These are phyloP conservation scores for Toxonevra muliebris DNA, from an alignment of 2,888 invertebrate genomes.

Conservation along the genomic window DNA sequence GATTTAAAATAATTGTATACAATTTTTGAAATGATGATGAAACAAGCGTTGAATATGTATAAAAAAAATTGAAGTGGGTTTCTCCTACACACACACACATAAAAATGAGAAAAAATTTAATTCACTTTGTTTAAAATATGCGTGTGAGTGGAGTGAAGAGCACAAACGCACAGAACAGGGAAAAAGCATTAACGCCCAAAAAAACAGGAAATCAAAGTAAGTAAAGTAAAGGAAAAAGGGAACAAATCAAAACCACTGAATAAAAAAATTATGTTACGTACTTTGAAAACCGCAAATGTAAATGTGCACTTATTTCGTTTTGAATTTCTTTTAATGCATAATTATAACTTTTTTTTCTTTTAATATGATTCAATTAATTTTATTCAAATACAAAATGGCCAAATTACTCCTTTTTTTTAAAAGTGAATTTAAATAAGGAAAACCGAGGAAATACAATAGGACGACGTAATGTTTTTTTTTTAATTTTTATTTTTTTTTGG, in stretches of 20 bases:
- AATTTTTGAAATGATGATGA: background rate
- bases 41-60: slow-evolving; percentile 6
- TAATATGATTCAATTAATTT: too few species aligned
- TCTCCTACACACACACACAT: background rate
- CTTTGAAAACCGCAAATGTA: background rate
- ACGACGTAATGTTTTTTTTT: slow-evolving; percentile 1
- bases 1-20: slow-evolving; percentile 1
- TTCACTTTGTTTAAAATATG: too few species aligned
- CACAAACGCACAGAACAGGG: too few species aligned
- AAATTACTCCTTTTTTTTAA: too few species aligned
- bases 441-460: background rate
- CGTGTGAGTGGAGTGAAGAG: too few species aligned
- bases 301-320: background rate
- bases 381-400: too few species aligned
- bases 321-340: background rate
- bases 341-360: background rate
- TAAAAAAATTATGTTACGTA: background rate
- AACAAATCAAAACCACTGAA: too few species aligned
- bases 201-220: too few species aligned
- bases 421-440: too few species aligned
- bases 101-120: too few species aligned
- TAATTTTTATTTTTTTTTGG: background rate
- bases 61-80: background rate
- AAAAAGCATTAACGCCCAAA: too few species aligned
- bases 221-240: too few species aligned